Conservation (phyloP, 2,113 vertebrate genomes). For the Bos taurus region ARS-UCD2.0 NC_037344.1:29916501-29917000, state of each 20-base stretch:
- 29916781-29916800: no score
- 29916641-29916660: no score
- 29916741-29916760: slow-evolving; percentile 48
- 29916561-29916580: neutral
- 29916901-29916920: neutral
- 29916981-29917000: slow-evolving; percentile 66
- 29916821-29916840: slow-evolving; percentile 72
- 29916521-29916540: neutral
- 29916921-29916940: neutral
- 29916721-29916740: slow-evolving; percentile 51
- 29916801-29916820: slow-evolving; percentile 50
- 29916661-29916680: no score
- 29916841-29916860: slow-evolving; percentile 43
- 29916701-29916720: slow-evolving; percentile 6
- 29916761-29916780: no score
- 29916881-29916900: slow-evolving; percentile 32
- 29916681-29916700: no score
- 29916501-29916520: neutral
- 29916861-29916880: slow-evolving; percentile 29
- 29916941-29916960: slow-evolving; percentile 43
- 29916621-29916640: no score
- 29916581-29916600: neutral
- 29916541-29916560: neutral
- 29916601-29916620: no score
- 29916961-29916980: slow-evolving; percentile 43